These are phyloP conservation scores for Drosophila sulfurigaster DNA, from an alignment of 1,140 invertebrate species.

Conservation along the genomic window DNA sequence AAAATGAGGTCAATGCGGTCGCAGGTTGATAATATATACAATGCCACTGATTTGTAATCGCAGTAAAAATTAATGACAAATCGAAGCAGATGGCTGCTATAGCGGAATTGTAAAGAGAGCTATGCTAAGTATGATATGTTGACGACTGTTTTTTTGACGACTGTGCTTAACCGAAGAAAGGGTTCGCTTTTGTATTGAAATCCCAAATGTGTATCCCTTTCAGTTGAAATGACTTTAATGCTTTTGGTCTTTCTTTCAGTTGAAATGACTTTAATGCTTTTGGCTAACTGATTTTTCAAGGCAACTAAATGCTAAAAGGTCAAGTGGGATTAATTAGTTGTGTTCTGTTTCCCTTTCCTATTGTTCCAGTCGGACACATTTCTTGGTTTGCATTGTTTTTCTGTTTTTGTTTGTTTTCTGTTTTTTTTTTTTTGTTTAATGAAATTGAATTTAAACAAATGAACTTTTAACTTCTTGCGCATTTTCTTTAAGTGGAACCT, in stretches of 20 bases:
- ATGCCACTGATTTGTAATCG: background rate
- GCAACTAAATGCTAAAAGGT: constrained; percentile 39
- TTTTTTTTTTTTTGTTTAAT: background rate
- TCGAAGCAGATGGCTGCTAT: background rate
- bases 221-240: constrained; percentile 3
- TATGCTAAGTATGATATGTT: background rate
- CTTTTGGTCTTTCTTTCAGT: constrained; percentile 7
- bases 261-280: constrained; percentile 5
- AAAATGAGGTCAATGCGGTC: constrained; percentile 40
- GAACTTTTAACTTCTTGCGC: background rate
- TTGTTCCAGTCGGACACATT: constrained; percentile 18
- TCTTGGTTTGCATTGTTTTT: background rate
- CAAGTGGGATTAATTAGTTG: constrained; percentile 53
- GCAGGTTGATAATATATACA: constrained; percentile 4
- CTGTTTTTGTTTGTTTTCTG: background rate
- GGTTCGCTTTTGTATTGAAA: background rate
- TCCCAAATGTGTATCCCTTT: constrained; percentile 21
- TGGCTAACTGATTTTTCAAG: constrained; percentile 42
- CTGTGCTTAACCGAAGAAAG: background rate
- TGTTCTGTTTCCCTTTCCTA: constrained; percentile 20
- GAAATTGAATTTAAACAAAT: background rate
- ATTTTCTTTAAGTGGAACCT: background rate
- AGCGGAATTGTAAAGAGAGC: too few relatives aligned
- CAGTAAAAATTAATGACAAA: background rate
- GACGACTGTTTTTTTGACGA: background rate